Base-by-base conservation (phyloP, 2,113 vertebrate genomes). In the Dissostichus mawsoni region DNA sequence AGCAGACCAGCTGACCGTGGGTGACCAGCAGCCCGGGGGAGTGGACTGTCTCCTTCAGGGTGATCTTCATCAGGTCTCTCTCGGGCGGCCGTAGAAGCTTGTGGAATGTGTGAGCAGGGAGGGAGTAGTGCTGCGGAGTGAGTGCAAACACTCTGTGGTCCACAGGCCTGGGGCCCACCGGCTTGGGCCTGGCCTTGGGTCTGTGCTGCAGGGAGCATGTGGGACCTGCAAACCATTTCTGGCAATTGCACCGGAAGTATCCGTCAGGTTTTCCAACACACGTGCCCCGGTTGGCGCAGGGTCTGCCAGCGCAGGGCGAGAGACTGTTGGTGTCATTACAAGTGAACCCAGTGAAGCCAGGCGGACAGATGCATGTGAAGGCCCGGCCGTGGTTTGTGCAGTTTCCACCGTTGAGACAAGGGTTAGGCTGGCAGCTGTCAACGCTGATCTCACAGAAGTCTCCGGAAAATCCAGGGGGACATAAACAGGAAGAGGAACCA, bases 1-100 rank as follows among this genome's bases (percentile, higher is more conserved):
- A 98, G 90, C 98, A 99, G 83, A 98, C 86, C 50, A 98, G 93
- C 90, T 99, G 98, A 71, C 96, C 97, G 87, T 95, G 96, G 74
- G 94, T 97, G 89, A 97, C 95, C 36, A 97, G 94, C 3, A 96
- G 89, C 5, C 92, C 90, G 3, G 92, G 90, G 3, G 92, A 92
- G 88, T 96, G 96, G 58, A 95, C 95, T 0, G 96, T 95, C 93
- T 98, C 96, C 90, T 97, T 98, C 88, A 97, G 91, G 59, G 97
- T 96, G 91, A 98, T 96, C 93, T 97, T 99, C 36, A 97, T 94
- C 81, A 97, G 78, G 80, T 95, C 95, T 57, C 96, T 95, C 41
- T 96, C 95, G 5, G 95, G 94, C 0, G 92, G 93, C 11, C 92
- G 91, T 0, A 96, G 91, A 18, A 96, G 92, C 89, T 93, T 95